phyloP scores from a whole-genome alignment of 2,113 vertebrate species.

The Myotis lucifugus region DNA sequence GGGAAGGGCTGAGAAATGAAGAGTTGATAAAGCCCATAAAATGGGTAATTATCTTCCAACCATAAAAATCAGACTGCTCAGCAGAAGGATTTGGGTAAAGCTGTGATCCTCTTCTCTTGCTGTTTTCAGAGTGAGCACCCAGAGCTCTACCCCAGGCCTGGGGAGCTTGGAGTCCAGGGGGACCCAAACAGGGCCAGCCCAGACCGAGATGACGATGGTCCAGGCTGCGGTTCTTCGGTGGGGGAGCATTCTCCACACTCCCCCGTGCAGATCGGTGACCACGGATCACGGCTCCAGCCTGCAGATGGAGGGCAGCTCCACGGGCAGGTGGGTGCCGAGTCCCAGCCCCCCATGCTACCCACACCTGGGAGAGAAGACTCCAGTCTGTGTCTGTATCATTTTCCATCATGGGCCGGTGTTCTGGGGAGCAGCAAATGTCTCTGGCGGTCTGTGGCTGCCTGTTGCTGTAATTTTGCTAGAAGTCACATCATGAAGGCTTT shows the following conservation, averaged over 20 bases:
- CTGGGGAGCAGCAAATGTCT: neutral
- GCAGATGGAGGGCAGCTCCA: conserved; percentile 89
- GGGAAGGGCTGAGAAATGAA: neutral
- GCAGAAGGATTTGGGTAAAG: neutral
- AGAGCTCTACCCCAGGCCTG: conserved; percentile 88
- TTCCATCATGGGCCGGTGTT: neutral
- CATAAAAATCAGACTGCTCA: neutral
- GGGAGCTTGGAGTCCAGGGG: conserved; percentile 80
- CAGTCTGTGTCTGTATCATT: neutral
- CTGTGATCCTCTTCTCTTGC: conserved; percentile 29
- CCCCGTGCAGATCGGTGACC: conserved; percentile 77
- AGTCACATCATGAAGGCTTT: neutral
- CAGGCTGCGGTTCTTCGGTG: conserved; percentile 78
- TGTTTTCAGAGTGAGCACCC: conserved; percentile 88
- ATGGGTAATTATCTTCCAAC: neutral
- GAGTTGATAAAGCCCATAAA: neutral
- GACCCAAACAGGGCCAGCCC: conserved; percentile 82
- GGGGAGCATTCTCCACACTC: conserved; percentile 83
- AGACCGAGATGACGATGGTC: conserved; percentile 81
- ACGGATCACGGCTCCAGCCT: conserved; percentile 83
- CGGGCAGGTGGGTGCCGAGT: conserved; percentile 89
- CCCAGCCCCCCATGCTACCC: neutral
- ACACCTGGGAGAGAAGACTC: neutral
- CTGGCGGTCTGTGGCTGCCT: no score
- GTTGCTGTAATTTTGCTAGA: neutral